Evolutionary conservation across 1,140 invertebrate genomes (phyloP).

Genomic region (Macrosteles quadrilineatus): DNA sequence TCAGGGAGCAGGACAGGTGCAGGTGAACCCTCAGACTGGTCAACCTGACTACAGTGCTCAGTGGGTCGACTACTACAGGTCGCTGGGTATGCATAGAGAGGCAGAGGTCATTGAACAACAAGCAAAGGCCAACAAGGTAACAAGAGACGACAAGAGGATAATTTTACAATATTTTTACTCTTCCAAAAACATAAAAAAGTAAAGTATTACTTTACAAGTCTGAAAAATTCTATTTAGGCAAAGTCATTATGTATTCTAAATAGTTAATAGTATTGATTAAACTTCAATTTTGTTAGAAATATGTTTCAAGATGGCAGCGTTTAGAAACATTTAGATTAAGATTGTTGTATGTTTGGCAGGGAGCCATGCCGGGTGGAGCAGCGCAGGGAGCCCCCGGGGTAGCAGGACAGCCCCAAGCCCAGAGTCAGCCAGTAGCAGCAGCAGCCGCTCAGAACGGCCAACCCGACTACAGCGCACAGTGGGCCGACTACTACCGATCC

Average conservation of each 20-base stretch:
- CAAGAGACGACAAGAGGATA: no score
- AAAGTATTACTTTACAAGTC: no score
- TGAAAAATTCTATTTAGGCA: no score
- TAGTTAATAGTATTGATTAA: no score
- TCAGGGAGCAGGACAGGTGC: conserved; percentile 43
- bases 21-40: conserved; percentile 58
- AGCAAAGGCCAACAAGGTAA: conserved; percentile 60
- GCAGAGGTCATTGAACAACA: conserved; percentile 91
- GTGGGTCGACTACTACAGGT: conserved; percentile 98
- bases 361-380: background rate
- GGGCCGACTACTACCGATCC: conserved; percentile 96
- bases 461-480: conserved; percentile 93
- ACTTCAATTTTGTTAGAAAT: no score
- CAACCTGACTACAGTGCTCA: conserved; percentile 95
- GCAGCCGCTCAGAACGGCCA: conserved; percentile 58
- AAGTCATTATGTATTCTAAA: no score
- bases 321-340: no score
- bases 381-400: background rate
- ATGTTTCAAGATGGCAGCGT: no score
- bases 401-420: conserved; percentile 14
- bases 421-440: conserved; percentile 42
- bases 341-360: no score
- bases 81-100: conserved; percentile 85
- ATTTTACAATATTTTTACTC: no score
- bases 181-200: no score